Conservation (phyloP, 2,888 invertebrate species). For the Agrilus cyanescens region DNA sequence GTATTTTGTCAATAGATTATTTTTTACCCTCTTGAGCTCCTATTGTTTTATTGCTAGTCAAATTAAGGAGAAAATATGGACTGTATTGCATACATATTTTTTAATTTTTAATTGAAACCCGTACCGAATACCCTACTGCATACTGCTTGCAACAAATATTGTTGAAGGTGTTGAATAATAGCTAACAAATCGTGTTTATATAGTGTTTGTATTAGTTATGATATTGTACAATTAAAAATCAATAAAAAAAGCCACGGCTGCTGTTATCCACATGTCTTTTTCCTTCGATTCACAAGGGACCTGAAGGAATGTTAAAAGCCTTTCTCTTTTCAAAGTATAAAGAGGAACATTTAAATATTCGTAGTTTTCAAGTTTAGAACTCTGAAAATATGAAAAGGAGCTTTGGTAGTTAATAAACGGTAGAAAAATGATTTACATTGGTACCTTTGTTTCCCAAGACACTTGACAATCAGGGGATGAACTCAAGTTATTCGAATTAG, state of each 20-base stretch:
- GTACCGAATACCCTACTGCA: too few species aligned
- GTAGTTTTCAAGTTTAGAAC: conserved; percentile 20
- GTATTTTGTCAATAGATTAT: too few species aligned
- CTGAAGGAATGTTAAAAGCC: conserved; percentile 25
- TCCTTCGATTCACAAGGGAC: conserved; percentile 29
- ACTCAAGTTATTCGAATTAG: conserved; percentile 46
- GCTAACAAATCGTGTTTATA: too few species aligned
- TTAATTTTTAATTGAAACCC: too few species aligned
- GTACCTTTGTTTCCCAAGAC: conserved; percentile 48
- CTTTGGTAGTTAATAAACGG: conserved; percentile 31
- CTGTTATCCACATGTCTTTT: conserved; percentile 46
- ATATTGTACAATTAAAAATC: conserved; percentile 20
- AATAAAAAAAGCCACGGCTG: conserved; percentile 51
- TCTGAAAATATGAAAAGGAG: conserved; percentile 21
- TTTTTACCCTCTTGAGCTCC: too few species aligned
- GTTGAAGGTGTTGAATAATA: too few species aligned
- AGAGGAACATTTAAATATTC: conserved; percentile 27
- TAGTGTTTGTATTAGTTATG: too few species aligned
- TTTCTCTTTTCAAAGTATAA: conserved; percentile 27
- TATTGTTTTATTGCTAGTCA: too few species aligned
- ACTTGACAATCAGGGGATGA: conserved; percentile 46
- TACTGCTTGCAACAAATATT: too few species aligned
- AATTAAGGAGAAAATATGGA: too few species aligned
- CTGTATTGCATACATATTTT: too few species aligned
- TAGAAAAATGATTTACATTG: conserved; percentile 35